Base-by-base conservation (phyloP, 2,113 vertebrate genomes). In the Pelvicachromis taeniatus region DNA sequence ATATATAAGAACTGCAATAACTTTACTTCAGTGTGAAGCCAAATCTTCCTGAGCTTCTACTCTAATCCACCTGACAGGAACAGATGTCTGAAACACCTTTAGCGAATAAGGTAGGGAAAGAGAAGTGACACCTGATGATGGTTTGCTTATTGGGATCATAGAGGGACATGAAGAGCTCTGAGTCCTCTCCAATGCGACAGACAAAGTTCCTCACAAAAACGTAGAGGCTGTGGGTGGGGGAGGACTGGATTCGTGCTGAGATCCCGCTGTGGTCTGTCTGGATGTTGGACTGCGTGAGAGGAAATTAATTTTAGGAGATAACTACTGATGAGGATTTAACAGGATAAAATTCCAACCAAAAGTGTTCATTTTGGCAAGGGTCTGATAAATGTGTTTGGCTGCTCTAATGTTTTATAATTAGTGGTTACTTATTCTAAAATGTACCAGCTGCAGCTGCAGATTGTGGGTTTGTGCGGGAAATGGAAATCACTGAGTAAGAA, bases 141-240 rank as follows among this genome's bases (percentile, higher is more conserved):
- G 52, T 87, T 91, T 96, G 96, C 86, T 98, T 99, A 89, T 94
- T 92, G 19, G 98, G 97, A 85, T 99, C 98, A 0, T 99, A 99
- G 0, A 99, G 96, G 1, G 99, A 97, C 99, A 99, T 99, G 80
- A 99, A 99, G 87, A 99, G 98, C 59, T 99, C 98, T 0, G 99
- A 97, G 83, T 99, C 98, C 91, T 99, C 99, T 38, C 98, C 98
- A 21, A 99, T 99, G 50, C 98, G 96, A 89, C 98, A 99, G 14
- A 99, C 98, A 87, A 99, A 99, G 93, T 99, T 99, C 80, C 98
- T 95, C 91, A 99, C 97, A 14, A 99, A 99, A 31, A 99, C 99
- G 0, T 99, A 99, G 1, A 99, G 96, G 90, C 98, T 99, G 95
- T 99, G 97, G 0, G 98, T 99, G 38, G 99, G 99, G 7, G 98